Evolutionary conservation across 2,797 vertebrate species (phyloP), one percentile per base, ranked within the genome.

Genomic region (Australoheros facetus): DNA sequence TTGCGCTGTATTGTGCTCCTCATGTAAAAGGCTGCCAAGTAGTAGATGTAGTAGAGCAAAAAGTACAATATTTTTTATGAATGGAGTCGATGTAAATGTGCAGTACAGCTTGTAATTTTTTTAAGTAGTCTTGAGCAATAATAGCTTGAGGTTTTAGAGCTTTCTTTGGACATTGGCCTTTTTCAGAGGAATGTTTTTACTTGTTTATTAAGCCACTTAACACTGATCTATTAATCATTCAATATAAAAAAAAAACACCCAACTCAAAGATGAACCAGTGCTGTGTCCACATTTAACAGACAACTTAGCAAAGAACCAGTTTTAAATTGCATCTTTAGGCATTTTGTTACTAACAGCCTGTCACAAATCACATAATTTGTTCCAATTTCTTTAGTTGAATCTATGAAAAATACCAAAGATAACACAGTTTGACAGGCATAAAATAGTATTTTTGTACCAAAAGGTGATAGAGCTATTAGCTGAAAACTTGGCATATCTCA

Each of bases 391-490:
- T 45, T 64, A 45, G 39, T 23, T 64, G 39, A 45, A 64, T 39
- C 39, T 42, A 1, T 42, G 39, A 42, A 4, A 42, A 42, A 42
- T 42, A 13, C 39, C 11, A 42, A 42, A 12, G 39, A 42, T 42
- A 42, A 42, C 39, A 42, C 60, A 64, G 60, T 64, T 45, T 64
- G 60, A 23, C 39, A 64, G 37, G 42, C 21, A 26, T 26, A 64
- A 64, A 64, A 64, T 64, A 17, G 21, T 39, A 64, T 64, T 64
- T 64, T 64, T 64, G 60, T 16, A 45, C 42, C 60, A 45, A 64
- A 64, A 64, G 60, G 39, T 64, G 60, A 64, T 45, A 26, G 21
- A 64, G 21, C 21, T 64, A 45, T 64, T 64, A 64, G 42, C 10
- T 1, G 8, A 45, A 64, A 45, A 45, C 60, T 17, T 64, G 60